A percentile compares a stretch with the other conserved stretches of the same genome.
phyloP scores from a whole-genome alignment of 2,113 vertebrate genomes.

The Malaclemys terrapin region DNA sequence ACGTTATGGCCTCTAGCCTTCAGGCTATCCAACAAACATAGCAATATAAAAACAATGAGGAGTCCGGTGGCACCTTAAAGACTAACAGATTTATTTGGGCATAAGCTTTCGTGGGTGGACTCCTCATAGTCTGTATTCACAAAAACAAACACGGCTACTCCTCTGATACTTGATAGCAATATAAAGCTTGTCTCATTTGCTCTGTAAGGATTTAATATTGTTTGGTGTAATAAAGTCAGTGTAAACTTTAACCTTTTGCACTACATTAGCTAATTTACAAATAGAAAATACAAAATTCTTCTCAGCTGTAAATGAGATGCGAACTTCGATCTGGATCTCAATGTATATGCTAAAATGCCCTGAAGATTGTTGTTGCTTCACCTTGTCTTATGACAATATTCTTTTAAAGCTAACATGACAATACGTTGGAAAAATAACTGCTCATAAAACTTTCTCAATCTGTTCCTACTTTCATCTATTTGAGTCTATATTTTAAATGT shows the following conservation, averaged over 20 bases:
- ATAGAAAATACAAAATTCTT: fast-evolving
- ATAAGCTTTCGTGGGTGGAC: too few species aligned
- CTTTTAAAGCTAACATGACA: slow-evolving; percentile 38
- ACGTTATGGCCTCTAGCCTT: fast-evolving
- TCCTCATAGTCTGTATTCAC: too few species aligned
- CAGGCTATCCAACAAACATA: not conserved
- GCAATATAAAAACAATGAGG: not conserved
- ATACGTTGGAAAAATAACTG: not conserved
- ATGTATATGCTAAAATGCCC: slow-evolving; percentile 12
- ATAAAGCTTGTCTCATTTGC: slow-evolving; percentile 15
- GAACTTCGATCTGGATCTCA: slow-evolving; percentile 24
- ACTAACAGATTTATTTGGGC: too few species aligned
- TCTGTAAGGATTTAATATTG: slow-evolving; percentile 25
- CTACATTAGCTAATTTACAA: not conserved
- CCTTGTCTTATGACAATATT: slow-evolving; percentile 48
- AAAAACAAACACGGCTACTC: too few species aligned
- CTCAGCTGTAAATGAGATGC: slow-evolving; percentile 17
- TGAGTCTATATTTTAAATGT: slow-evolving; percentile 27
- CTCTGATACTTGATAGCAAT: not conserved
- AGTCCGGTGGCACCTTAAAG: too few species aligned
- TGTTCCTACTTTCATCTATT: slow-evolving; percentile 58
- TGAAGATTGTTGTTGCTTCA: slow-evolving; percentile 61
- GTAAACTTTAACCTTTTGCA: slow-evolving; percentile 35
- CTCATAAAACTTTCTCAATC: slow-evolving; percentile 36
- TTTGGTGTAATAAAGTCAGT: slow-evolving; percentile 25